Evolutionary conservation across 2,797 vertebrate genomes (phyloP), one percentile per base, ranked within the genome.

Genomic region (Melanotaenia trifasciata): DNA sequence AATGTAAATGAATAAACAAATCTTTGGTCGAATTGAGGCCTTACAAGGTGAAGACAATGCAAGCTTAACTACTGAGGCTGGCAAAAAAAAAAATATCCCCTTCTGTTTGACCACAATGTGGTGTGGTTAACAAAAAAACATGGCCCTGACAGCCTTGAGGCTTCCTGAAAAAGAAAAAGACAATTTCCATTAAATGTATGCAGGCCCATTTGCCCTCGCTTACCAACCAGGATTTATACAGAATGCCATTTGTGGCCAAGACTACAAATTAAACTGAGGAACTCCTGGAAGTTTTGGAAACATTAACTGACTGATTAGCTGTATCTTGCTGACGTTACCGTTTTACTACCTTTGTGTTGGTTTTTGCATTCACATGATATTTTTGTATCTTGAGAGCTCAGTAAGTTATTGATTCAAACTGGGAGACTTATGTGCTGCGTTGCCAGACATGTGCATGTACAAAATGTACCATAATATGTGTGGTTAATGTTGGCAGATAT

Each of bases 401-500:
- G 70, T 74, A 75, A 75, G 68, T 87, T 82, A 90, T 86, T 76
- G 79, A 84, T 89, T 83, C 80, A 30, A 72, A 79, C 72, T 65
- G 58, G 75, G 77, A 86, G 79, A 71, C 56, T 77, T 14, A 16
- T 43, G 77, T 36, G 72, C 70, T 69, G 53, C 8, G 58, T 80
- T 88, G 81, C 85, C 89, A 85, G 81, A 72, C 84, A 76, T 85
- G 84, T 79, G 72, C 83, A 81, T 59, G 59, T 86, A 84, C 79
- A 90, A 86, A 87, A 86, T 87, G 78, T 80, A 87, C 87, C 82
- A 83, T 88, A 84, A 86, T 84, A 78, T 14, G n/a, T 89, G 91
- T 82, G 88, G 89, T 89, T 83, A 77, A 33, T 87, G 86, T 78
- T 85, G 87, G 85, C 78, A 86, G 79, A 90, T 92, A 84, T 86